Evolutionary conservation across 2,888 invertebrate genomes (phyloP), one percentile per base, ranked within the genome.

Genomic region (Tetragonula carbonaria): DNA sequence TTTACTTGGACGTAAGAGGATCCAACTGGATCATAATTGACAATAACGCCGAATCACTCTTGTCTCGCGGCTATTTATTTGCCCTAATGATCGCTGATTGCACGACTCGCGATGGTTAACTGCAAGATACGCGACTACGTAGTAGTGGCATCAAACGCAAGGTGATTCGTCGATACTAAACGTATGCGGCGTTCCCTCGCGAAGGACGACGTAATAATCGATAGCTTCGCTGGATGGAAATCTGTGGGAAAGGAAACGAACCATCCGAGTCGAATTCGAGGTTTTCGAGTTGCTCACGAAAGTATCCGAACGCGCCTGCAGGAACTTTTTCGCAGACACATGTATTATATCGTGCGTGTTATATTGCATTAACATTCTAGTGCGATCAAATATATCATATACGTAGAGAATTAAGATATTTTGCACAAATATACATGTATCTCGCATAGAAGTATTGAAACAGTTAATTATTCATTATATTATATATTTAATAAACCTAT

Each of bases 121-220:
- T 33, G 67, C 13, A 28, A 66, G 45, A 23, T 59, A 33, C 57
- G 28, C 2, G 45, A 45, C 53, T 13, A n/a, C 2, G 16, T 21
- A 38, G 16, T 21, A 38, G 28, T 51, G n/a, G 59, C 72, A 80
- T 68, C 72, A 55, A 68, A 80, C 50, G 50, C 80, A 66, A 81
- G 72, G 72, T 53, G 67, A 80, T 73, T 55, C 67, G 62, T 71
- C 50, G 45, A 65, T 55, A 33, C 14, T 23, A 23, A n/a, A 33
- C 16, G 28, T 45, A 45, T 11, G 51, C 2, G 65, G 8, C 33
- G 33, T 38, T 55, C n/a, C 3, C 38, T 55, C 21, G 2, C 45
- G 71, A 4, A 33, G 71, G 55, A 55, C 50, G 55, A 1, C 8
- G 23, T 21, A 50, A 51, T n/a, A 18, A 67, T 50, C 50, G 23